A percentile compares a stretch with the other conserved stretches of the same genome.
Evolutionary conservation across 1,140 invertebrate species (phyloP).

Genomic region (Calephelis nemesis): DNA sequence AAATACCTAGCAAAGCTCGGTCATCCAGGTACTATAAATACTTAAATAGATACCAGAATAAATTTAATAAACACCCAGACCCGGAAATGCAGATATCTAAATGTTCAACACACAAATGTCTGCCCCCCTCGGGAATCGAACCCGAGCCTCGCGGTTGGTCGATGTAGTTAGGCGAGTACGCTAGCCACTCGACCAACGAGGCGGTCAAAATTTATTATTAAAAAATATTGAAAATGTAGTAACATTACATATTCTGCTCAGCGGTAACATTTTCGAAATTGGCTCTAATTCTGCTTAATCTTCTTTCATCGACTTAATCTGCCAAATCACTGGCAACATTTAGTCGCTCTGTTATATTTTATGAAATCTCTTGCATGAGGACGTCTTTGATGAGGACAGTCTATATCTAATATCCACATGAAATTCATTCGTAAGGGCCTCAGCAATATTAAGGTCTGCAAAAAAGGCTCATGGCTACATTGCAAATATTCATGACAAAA

Average conservation of each 20-base stretch:
- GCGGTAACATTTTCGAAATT: not conserved
- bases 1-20: no score
- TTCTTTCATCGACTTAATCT: not conserved
- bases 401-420: conserved; percentile 9
- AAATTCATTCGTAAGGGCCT: conserved; percentile 12
- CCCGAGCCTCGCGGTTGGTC: no score
- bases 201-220: no score
- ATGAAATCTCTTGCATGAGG: conserved; percentile 17
- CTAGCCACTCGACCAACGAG: no score
- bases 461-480: conserved; percentile 4
- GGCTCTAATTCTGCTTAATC: no score
- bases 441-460: conserved; percentile 15
- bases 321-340: conserved; percentile 15
- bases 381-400: not conserved
- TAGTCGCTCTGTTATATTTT: conserved; percentile 1
- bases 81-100: no score
- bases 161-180: no score
- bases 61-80: no score
- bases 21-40: no score
- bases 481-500: not conserved
- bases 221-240: conserved; percentile 12
- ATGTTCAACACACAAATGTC: no score
- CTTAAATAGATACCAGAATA: no score
- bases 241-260: conserved; percentile 10
- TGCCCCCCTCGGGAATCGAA: no score